These are phyloP conservation scores for Fissipunctia ypsillon DNA, from an alignment of 2,888 invertebrate genomes.

Conservation along the genomic window DNA sequence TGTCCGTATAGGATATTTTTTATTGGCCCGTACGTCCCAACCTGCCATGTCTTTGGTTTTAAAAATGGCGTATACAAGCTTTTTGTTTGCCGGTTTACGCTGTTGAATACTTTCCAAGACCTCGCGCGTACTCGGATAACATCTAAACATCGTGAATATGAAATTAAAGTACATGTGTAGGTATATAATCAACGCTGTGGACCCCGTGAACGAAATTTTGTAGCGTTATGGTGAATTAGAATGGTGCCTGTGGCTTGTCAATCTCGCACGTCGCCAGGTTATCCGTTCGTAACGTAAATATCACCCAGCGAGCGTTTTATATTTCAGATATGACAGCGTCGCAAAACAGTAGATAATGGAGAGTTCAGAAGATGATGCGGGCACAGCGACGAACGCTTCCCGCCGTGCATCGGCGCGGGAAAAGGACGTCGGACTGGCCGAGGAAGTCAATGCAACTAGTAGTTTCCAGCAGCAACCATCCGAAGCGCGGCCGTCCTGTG, in stretches of 20 bases:
- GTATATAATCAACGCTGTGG: constrained; percentile 88
- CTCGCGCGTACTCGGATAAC: constrained; percentile 83
- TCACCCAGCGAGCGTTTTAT: constrained; percentile 88
- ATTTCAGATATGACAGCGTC: constrained; percentile 90
- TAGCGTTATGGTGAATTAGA: constrained; percentile 91
- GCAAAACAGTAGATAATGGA: constrained; percentile 91
- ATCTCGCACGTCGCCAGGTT: constrained; percentile 90
- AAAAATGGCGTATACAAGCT: constrained; percentile 92
- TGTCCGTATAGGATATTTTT: constrained; percentile 89
- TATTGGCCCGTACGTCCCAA: constrained; percentile 89
- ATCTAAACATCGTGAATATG: constrained; percentile 89
- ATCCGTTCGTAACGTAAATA: constrained; percentile 89
- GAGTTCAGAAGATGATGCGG: constrained; percentile 90
- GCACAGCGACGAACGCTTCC: constrained; percentile 89
- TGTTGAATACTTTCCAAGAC: constrained; percentile 88
- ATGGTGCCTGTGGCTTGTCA: constrained; percentile 90
- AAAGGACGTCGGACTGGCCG: constrained; percentile 85
- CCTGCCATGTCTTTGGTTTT: constrained; percentile 91
- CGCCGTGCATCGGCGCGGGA: constrained; percentile 90
- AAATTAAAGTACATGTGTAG: constrained; percentile 90
- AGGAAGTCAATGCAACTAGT: constrained; percentile 85
- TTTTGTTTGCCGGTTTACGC: constrained; percentile 91
- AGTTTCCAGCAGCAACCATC: constrained; percentile 80
- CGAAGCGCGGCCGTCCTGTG: constrained; percentile 79
- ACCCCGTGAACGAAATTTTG: constrained; percentile 87